Base-by-base conservation (phyloP, 2,113 vertebrate species). In the Maccullochella peelii region DNA sequence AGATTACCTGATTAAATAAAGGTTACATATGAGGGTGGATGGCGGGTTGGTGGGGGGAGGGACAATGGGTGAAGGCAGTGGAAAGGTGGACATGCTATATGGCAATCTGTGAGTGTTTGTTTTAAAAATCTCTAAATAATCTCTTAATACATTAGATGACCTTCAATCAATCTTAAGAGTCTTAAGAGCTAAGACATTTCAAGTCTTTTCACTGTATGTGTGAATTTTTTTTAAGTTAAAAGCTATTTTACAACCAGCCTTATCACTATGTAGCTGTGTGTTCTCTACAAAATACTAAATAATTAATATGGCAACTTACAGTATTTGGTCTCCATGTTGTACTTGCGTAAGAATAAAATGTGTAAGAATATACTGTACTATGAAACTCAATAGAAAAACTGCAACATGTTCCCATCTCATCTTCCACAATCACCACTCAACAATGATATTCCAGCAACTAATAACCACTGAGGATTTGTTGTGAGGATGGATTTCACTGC, bases 401-500 rank as follows among this genome's bases (percentile, higher is more conserved):
- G 20, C 57, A 63, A 73, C 33, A 25, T 61, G 16, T 25, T 54
- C 16, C 18, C 44, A 61, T 38, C n/a, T 36, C 18, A 14, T 73
- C 62, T 33, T 20, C 50, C 42, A 78, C 71, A 69, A 65, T 63
- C 57, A 30, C 42, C 38, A 23, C 36, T 71, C 65, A 40, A 73
- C 83, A 71, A 76, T 63, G 47, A 73, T 62, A 54, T 66, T 85
- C 63, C 36, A 79, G 79, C 57, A 71, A 14, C 62, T 66, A 54
- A 81, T 40, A 77, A 75, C 36, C 77, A 85, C 81, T 72, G 57
- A 80, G 68, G 40, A 40, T 15, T 47, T 73, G 67, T 82, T 36
- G 21, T 20, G 15, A 77, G 76, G 83, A 79, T 86, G 62, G 63
- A 87, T 86, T 79, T 88, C 74, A 77, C 86, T 42, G 50, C 88